Evolutionary conservation across 92 coral and sea anemone species (phyloP), one percentile per base, ranked within the genome.

Genomic region (Actinernus sp.): DNA sequence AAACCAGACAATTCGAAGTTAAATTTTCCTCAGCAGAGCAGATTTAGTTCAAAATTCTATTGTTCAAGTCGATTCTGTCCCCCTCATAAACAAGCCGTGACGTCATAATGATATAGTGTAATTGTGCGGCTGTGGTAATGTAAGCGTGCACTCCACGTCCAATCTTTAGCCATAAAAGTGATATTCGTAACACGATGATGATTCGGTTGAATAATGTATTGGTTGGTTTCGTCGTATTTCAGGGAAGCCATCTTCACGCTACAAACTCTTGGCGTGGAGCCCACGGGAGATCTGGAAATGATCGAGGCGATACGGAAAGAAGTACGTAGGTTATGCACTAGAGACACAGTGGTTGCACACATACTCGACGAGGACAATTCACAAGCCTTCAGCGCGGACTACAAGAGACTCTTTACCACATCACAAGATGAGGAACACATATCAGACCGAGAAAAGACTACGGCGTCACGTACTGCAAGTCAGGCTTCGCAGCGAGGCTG

Each of bases 231-330:
- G 48, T 47, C 50, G 34, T 20, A 46, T 36, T 19, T 2, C 59
- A 93, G 98, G 23, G 98, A 93, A 51, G 98, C 98, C 24, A 78
- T 86, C 37, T 44, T 83, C 54, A 73, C 98, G 0, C 83, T 93
- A 31, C 69, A 90, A 46, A 63, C 74, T 10, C 84, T 93, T 30
- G 92, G 91, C 32, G 89, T 93, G 9, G 94, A 93, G 30, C 90
- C 96, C 17, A 87, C 97, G 8, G 97, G 98, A 17, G 98, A 93
- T 50, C 49, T 90, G 30, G 97, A 93, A 61, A 93, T 91, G 97
- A 55, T 91, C 14, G 88, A 93, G 60, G 88, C 97, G n/a, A 93
- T 93, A 45, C 67, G 93, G 21, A 60, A 72, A 8, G 98, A 93
- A 70, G 98, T 93, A 5, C 85, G 77, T 39, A 65, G 94, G 25